Base-by-base conservation (phyloP, 2,888 invertebrate species). In the Lasioglossum vierecki region DNA sequence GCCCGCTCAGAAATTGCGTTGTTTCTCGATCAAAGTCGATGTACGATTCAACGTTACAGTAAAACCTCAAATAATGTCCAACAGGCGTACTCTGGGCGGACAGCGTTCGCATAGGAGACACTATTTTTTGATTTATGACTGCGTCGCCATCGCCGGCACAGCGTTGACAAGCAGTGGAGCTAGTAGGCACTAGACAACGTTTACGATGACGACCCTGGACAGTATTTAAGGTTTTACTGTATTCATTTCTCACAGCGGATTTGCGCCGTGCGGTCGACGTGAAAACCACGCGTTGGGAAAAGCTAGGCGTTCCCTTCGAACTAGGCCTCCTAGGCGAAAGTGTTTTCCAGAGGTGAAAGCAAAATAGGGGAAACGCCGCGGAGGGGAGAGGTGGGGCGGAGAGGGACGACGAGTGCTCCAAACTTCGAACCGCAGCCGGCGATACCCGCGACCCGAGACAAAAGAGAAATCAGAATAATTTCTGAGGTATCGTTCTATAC, bases 291-390 rank as follows among this genome's bases (percentile, higher is more conserved):
- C 18, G 15, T 13, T 44, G 4, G 60, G 72, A 81, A 72, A 75
- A 78, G 63, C 63, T 35, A 41, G 49, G 49, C 53, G 77, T 49
- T 41, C 70, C 70, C 68, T 53, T 73, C 41, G 72, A 57, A 63
- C 76, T 60, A 60, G 79, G 77, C 73, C 11, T 46, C 49, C 75
- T 60, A 72, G 85, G 89, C 88, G 88, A 89, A 89, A 89, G 89
- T 89, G 87, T 88, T 85, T 80, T 82, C 72, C 87, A 57, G 77
- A 84, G 78, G 89, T 89, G 89, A 89, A 89, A 88, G 89, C 83
- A 73, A 46, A 66, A 6, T 39, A 41, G 49, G 13, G 74, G 60
- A 66, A 68, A 68, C 39, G 18, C 41, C 60, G 60, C 30, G 4
- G 22, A 13, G 18, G 35, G 26, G 66, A 3, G 39, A 41, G 41